Base-by-base conservation (phyloP, 2,797 vertebrate genomes). In the Sphenopsis melanotis region DNA sequence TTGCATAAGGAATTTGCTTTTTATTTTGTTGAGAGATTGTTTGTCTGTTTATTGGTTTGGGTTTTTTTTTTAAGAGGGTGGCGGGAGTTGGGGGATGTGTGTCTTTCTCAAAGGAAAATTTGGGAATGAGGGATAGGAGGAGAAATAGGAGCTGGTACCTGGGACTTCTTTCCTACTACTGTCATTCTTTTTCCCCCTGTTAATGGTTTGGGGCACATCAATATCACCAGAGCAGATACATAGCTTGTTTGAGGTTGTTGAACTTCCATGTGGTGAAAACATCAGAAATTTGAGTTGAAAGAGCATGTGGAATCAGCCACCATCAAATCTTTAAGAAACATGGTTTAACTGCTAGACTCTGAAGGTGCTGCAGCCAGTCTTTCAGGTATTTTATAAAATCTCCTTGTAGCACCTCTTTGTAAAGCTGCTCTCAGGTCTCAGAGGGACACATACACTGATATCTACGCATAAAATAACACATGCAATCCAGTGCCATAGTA, bases 301-400 rank as follows among this genome's bases (percentile, higher is more conserved):
- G 65, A 76, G 11, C 14, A 5, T 34, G 6, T 66, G 59, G 47
- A 69, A 22, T 66, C 49, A 74, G 18, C n/a, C 1, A 2, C 26
- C 46, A 34, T 77, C 16, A 87, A 36, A 47, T 87, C 39, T 87
- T 95, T 63, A 32, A 65, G 34, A 32, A 87, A 61, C 8, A 0
- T 17, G 11, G 15, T 66, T 76, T 83, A 34, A 23, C 32, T 30
- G 36, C 3, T 44, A 15, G 75, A 42, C 17, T 53, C 41, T 66
- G 41, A 52, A 72, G 50, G 30, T 72, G 37, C 72, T 85, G 55
- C 52, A 81, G 46, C 44, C 78, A 72, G 19, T 71, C 24, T 91
- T 87, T 61, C 44, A 63, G 69, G 30, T 81, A 20, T 83, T 93
- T 83, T 69, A 56, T 24, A 50, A 80, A 80, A 64, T 90, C 41